Conservation (phyloP, 2,113 vertebrate species). For the Sinocyclocheilus anophthalmus region DNA sequence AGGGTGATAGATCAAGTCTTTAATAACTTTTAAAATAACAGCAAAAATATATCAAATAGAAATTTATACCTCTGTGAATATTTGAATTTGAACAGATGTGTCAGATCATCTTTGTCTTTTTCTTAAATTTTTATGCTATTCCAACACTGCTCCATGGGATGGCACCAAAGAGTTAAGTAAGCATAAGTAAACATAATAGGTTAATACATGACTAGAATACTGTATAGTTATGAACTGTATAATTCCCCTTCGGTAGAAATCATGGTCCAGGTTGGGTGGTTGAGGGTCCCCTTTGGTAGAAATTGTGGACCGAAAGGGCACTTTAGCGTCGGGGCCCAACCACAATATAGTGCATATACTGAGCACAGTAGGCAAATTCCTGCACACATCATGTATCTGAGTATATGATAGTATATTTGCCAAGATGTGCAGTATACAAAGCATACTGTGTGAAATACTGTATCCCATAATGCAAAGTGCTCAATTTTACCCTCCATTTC, state of each 20-base stretch:
- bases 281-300: no score
- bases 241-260: no score
- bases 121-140: background rate
- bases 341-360: background rate
- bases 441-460: background rate
- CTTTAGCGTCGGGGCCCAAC: no score
- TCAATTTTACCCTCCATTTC: background rate
- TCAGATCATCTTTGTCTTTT: background rate
- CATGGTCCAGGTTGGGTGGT: no score
- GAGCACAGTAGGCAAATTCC: background rate
- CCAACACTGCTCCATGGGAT: conserved; percentile 52
- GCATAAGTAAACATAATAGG: background rate
- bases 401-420: background rate
- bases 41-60: background rate
- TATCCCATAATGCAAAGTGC: background rate
- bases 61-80: background rate
- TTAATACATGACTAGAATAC: background rate
- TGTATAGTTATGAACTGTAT: background rate
- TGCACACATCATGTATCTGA: background rate
- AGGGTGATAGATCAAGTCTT: conserved; percentile 40
- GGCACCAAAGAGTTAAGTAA: conserved; percentile 34
- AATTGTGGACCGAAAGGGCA: no score
- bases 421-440: background rate
- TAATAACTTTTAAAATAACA: conserved; percentile 1
- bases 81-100: background rate